Evolutionary conservation across 2,888 invertebrate genomes (phyloP), one percentile per base, ranked within the genome.

Genomic region (Xestia c-nigrum): DNA sequence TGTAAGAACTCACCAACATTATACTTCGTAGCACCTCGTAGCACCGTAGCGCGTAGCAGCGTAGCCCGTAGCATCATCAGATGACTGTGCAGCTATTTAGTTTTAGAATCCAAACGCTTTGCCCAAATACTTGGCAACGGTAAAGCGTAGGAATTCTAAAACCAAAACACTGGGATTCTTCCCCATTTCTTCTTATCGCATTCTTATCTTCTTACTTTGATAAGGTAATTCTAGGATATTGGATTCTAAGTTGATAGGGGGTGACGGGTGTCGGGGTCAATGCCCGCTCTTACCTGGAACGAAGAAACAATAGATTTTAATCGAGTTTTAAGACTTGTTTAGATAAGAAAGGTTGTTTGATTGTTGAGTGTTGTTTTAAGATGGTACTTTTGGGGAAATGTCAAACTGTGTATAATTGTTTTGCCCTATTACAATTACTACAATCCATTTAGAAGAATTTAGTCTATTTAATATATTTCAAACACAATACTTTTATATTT

Each of bases 81-180:
- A 81, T 84, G 90, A 50, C 74, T 61, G 69, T 80, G 72, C 93
- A 92, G 95, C 92, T 93, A 97, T 97, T 98, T 97, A 95, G 98
- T 98, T 98, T 98, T 98, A 98, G 98, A 98, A 98, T 98, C 98
- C 98, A 98, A 98, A 98, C 98, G 98, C 98, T 98, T 98, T 98
- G 98, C 98, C 98, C 95, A 97, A 97, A 94, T 95, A 93, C 95
- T 95, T 94, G 96, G 96, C 96, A 96, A 98, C 98, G 98, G 98
- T 98, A 98, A 98, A 98, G 98, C 98, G 98, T 98, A 98, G 98
- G 98, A 98, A 98, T 98, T 98, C 98, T 98, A 98, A 98, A 98
- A 97, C 98, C 96, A 97, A 98, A 97, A 89, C 78, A 91, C 94
- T 87, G 93, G 90, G 19, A 88, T 78, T 81, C 72, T 69, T 46